Evolutionary conservation across 2,113 vertebrate genomes (phyloP), one percentile per base, ranked within the genome.

Genomic region (Lynx canadensis): DNA sequence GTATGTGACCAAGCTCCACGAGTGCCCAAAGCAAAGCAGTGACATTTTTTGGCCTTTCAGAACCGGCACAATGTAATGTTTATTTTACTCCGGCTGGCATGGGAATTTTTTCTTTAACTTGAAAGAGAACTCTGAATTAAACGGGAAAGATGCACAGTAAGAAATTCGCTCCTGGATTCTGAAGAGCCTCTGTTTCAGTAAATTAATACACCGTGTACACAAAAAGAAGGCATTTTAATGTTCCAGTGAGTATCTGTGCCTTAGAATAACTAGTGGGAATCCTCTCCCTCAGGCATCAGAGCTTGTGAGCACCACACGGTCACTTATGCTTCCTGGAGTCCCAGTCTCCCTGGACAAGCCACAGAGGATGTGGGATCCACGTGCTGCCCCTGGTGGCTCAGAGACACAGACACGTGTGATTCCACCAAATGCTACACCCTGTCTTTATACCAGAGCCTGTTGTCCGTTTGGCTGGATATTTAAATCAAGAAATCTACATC

Each of bases 391-490:
- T 93, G n/a, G 33, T 90, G 74, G 79, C 81, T 71, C 82, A 85
- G 71, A 97, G 81, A 79, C 86, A 38, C 5, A 96, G 74, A 68
- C 92, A 33, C 3, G 1, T 73, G 87, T 90, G 60, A 80, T 81
- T 95, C n/a, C 55, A 21, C 81, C 92, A 92, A 0, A 14, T 81
- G 31, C 31, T 1, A 3, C 73, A 45, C 76, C 84, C 71, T 92
- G 82, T 78, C 90, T 78, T 98, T 95, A 8, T 60, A 74, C 41
- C 33, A 73, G 79, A 91, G 31, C 91, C 93, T 98, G 85, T 73
- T 96, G 95, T 97, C 94, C 95, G 97, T 97, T 96, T 91, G 78
- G 85, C 81, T 81, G 91, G 80, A 73, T 97, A 79, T 90, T 93
- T 96, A 81, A 73, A 57, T 27, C 52, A 84, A 94, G 89, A 97